These are phyloP conservation scores for Falco punctatus DNA, from an alignment of 2,113 vertebrate genomes.

Conservation along the genomic window DNA sequence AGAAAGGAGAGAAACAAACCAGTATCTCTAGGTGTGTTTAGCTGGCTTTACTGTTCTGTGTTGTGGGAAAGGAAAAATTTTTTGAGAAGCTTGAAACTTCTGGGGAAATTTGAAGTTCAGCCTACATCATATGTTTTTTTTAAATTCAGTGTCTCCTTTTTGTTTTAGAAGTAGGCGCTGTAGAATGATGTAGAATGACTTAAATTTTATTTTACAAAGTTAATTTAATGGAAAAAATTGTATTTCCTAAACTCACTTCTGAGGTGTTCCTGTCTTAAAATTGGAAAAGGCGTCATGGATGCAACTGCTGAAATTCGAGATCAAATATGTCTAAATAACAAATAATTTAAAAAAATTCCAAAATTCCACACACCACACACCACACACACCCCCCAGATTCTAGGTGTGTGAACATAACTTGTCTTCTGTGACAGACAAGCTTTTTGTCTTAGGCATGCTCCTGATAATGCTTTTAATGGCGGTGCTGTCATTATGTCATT, in stretches of 20 bases:
- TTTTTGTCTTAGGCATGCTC: not conserved
- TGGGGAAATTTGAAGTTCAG: not conserved
- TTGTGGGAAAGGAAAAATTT: not conserved
- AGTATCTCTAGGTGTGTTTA: not conserved
- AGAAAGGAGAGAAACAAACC: not conserved
- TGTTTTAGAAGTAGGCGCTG: not conserved
- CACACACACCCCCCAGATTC: not conserved
- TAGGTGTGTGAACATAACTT: not conserved
- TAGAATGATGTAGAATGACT: not conserved
- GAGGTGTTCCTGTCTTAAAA: not conserved
- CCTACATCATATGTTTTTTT: not conserved
- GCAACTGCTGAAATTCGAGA: not conserved
- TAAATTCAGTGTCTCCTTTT: not conserved
- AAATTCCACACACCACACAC: no score
- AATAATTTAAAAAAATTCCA: not conserved
- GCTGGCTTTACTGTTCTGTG: not conserved
- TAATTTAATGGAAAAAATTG: not conserved
- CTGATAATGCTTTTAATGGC: not conserved
- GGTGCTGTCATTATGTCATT: not conserved
- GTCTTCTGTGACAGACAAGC: not conserved
- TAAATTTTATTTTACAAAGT: not conserved
- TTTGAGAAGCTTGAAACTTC: not conserved
- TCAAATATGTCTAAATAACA: not conserved
- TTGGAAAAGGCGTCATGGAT: not conserved
- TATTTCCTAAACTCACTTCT: not conserved